These are phyloP conservation scores for Enteromius treurensis DNA, from an alignment of 2,797 vertebrate genomes.

Conservation along the genomic window DNA sequence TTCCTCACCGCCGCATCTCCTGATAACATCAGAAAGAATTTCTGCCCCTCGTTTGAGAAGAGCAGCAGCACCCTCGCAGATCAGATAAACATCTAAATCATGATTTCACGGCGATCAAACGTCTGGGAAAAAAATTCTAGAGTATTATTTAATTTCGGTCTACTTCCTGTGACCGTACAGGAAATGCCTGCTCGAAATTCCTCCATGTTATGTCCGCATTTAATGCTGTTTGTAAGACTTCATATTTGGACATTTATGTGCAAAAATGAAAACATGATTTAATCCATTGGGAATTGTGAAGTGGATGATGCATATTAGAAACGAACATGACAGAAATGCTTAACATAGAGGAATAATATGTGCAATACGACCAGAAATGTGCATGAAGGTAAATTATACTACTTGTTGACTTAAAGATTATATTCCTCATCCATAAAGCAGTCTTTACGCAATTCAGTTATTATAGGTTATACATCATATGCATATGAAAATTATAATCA, in stretches of 20 bases:
- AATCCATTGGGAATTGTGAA: neutral
- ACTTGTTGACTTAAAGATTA: neutral
- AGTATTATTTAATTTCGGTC: conserved; percentile 7
- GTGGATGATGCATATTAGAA: neutral
- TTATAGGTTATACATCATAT: neutral
- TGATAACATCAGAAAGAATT: conserved; percentile 31
- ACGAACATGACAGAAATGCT: neutral
- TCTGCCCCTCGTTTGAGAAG: neutral
- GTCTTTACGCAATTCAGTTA: neutral
- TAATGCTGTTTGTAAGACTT: neutral
- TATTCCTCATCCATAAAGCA: neutral
- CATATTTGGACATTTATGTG: neutral
- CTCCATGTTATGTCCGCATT: neutral
- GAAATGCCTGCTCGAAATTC: conserved; percentile 25
- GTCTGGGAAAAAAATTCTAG: conserved; percentile 3
- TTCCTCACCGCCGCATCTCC: neutral
- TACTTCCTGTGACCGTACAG: neutral
- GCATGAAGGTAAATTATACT: neutral
- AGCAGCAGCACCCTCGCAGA: neutral
- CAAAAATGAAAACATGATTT: neutral
- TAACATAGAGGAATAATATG: neutral
- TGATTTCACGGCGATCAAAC: conserved; percentile 22
- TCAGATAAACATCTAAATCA: conserved; percentile 39
- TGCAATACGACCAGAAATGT: neutral
- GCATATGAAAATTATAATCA: neutral